Evolutionary conservation across 2,888 invertebrate genomes (phyloP).

Genomic region (Erebia epiphron): DNA sequence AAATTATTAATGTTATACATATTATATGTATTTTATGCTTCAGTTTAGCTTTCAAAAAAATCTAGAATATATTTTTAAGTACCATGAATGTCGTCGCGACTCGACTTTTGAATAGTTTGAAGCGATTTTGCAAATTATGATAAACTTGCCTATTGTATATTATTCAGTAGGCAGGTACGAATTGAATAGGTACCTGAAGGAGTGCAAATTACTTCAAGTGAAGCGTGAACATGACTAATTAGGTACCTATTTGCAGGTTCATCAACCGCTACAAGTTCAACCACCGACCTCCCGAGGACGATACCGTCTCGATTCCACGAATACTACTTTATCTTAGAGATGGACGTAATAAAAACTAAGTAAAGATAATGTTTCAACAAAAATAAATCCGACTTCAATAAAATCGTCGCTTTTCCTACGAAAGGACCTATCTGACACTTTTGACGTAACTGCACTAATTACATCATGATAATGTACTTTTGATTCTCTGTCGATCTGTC

Average conservation of each 20-base stretch:
- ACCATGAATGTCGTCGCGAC: too few species aligned
- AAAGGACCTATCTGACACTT: too few species aligned
- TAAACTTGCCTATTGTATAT: background rate
- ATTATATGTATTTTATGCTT: too few species aligned
- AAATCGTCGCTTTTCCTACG: too few species aligned
- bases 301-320: constrained; percentile 21
- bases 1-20: too few species aligned
- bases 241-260: constrained; percentile 24
- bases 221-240: constrained; percentile 31
- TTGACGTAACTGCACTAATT: too few species aligned
- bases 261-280: constrained; percentile 35
- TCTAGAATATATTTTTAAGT: too few species aligned
- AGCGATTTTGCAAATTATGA: background rate
- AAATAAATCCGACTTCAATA: background rate
- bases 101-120: too few species aligned
- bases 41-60: too few species aligned
- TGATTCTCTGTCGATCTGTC: too few species aligned
- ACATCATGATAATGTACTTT: too few species aligned
- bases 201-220: constrained; percentile 21
- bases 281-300: constrained; percentile 29
- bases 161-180: constrained; percentile 3
- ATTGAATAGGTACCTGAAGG: background rate
- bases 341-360: background rate
- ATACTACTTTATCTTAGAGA: constrained; percentile 17
- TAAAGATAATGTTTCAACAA: background rate